These are phyloP conservation scores for Heliocidaris erythrogramma DNA, from an alignment of 35 echinoderm and acorn worm genomes.

Conservation along the genomic window DNA sequence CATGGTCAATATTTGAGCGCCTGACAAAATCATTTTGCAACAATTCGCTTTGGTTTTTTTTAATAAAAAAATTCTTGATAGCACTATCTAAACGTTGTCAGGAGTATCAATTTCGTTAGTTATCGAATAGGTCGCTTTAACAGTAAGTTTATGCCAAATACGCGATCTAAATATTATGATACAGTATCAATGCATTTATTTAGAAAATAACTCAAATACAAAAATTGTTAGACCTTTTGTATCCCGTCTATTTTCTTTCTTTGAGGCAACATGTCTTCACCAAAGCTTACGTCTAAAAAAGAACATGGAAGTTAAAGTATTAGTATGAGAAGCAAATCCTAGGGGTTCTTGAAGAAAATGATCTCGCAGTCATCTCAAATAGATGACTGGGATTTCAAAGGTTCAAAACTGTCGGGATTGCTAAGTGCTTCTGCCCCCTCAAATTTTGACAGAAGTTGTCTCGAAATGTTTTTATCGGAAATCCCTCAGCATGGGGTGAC, in stretches of 20 bases:
- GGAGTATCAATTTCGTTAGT: too few relatives aligned
- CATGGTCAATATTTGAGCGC: too few relatives aligned
- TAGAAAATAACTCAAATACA: too few relatives aligned
- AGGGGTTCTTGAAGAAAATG: background rate
- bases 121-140: too few relatives aligned
- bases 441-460: conserved; percentile 17
- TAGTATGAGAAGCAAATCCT: background rate
- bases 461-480: background rate
- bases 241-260: background rate
- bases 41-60: too few relatives aligned
- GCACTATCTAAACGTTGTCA: too few relatives aligned
- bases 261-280: background rate
- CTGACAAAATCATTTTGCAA: too few relatives aligned
- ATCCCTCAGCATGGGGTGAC: background rate
- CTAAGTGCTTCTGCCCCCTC: background rate
- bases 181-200: too few relatives aligned
- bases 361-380: background rate
- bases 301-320: background rate
- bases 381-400: background rate
- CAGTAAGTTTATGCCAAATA: too few relatives aligned
- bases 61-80: too few relatives aligned
- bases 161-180: too few relatives aligned
- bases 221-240: background rate
- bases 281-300: background rate
- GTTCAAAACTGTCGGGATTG: background rate